Conservation (phyloP, 1,140 invertebrate species). For the Drosophila nigrodunni region DNA sequence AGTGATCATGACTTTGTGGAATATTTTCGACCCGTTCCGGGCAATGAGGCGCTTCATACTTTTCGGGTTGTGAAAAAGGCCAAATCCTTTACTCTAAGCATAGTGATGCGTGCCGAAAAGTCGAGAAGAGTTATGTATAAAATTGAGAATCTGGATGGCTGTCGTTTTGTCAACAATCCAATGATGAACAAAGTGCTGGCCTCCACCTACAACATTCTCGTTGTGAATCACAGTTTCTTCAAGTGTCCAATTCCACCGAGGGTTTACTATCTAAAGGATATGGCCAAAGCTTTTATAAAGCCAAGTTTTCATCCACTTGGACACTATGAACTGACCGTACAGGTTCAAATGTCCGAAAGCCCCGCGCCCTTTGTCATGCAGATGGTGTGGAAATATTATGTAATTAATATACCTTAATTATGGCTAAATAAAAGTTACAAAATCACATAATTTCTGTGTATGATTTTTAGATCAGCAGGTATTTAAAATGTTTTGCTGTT, state of each 20-base stretch:
- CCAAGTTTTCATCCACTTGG: constrained; percentile 47
- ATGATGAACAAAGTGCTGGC: constrained; percentile 51
- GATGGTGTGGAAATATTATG: constrained; percentile 56
- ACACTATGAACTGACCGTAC: constrained; percentile 50
- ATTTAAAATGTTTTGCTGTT: too few relatives aligned
- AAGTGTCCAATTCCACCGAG: constrained; percentile 53
- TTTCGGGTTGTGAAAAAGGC: constrained; percentile 55
- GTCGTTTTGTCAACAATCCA: constrained; percentile 54
- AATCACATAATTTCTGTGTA: too few relatives aligned
- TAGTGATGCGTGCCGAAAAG: constrained; percentile 39
- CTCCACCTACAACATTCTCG: constrained; percentile 28
- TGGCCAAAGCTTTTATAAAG: constrained; percentile 29
- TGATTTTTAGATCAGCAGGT: neutral
- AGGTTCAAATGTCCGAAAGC: constrained; percentile 40
- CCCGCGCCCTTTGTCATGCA: constrained; percentile 56
- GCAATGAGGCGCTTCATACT: constrained; percentile 13
- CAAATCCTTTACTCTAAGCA: constrained; percentile 25
- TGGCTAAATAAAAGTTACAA: neutral
- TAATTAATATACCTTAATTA: constrained; percentile 23
- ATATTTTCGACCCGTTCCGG: constrained; percentile 49
- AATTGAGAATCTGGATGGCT: constrained; percentile 52
- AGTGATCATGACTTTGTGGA: constrained; percentile 61
- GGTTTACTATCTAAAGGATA: constrained; percentile 51
- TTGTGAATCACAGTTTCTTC: constrained; percentile 56
- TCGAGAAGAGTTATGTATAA: constrained; percentile 57